A percentile compares a stretch with the other conserved stretches of the same genome.
Conservation (phyloP, 2,113 vertebrate species). For the Acrocephalus arundinaceus region DNA sequence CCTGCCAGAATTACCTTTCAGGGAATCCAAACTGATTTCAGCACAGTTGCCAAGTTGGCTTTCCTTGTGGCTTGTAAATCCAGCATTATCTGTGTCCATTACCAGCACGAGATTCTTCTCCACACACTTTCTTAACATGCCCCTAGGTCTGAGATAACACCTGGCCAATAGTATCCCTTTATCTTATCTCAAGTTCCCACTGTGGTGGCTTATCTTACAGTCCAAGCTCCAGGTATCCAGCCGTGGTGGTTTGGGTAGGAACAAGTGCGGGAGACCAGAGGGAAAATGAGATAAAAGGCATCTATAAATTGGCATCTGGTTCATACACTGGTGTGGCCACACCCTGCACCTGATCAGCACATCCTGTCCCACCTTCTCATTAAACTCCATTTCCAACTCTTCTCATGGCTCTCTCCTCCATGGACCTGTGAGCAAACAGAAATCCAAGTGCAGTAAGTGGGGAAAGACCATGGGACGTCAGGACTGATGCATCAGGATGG, state of each 20-base stretch:
- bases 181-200: background rate
- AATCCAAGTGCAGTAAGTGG: background rate
- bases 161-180: background rate
- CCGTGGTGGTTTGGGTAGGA: background rate
- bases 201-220: background rate
- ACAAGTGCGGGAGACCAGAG: background rate
- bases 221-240: background rate
- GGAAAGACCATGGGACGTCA: background rate
- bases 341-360: background rate
- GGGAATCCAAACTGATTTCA: background rate
- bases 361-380: background rate
- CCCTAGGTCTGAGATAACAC: background rate
- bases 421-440: background rate
- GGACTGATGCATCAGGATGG: background rate
- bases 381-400: background rate
- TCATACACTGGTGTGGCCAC: background rate
- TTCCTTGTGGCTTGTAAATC: background rate
- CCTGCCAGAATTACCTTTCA: background rate
- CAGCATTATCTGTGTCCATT: background rate
- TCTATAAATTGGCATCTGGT: background rate
- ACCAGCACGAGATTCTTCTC: background rate
- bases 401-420: background rate
- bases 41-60: background rate
- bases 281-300: background rate
- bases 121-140: background rate